Evolutionary conservation across 2,888 invertebrate genomes (phyloP).

Genomic region (Sthenelais limicola): DNA sequence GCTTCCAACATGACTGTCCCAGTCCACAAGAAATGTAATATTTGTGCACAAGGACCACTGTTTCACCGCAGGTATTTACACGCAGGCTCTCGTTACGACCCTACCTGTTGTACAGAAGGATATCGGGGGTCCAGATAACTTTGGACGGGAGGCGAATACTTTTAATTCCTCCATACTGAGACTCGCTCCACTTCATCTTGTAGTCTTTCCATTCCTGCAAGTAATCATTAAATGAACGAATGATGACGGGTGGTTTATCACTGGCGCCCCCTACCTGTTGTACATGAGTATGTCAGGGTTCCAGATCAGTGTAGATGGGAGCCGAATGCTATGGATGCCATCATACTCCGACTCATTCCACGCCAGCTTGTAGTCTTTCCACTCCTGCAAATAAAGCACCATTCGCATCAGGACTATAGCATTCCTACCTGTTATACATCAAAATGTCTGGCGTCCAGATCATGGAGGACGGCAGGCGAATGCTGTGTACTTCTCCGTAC

Average conservation of each 20-base stretch:
- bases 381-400: constrained; percentile 54
- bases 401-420: too few relatives aligned
- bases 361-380: constrained; percentile 56
- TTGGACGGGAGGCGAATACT: constrained; percentile 56
- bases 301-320: constrained; percentile 55
- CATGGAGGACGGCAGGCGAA: constrained; percentile 53
- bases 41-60: too few relatives aligned
- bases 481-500: constrained; percentile 55
- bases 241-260: constrained; percentile 33
- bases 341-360: constrained; percentile 58
- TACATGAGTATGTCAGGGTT: constrained; percentile 59
- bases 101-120: constrained; percentile 60
- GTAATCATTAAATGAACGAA: constrained; percentile 21
- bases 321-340: constrained; percentile 53
- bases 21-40: too few relatives aligned
- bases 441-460: constrained; percentile 61
- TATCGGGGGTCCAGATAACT: constrained; percentile 58
- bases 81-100: too few relatives aligned
- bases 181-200: constrained; percentile 56
- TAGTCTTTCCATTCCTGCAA: constrained; percentile 57
- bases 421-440: constrained; percentile 58
- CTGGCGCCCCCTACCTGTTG: constrained; percentile 54
- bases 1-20: too few relatives aligned
- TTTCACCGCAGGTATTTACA: too few relatives aligned
- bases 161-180: constrained; percentile 55